phyloP scores from a whole-genome alignment of 1,140 invertebrate species.

The Drosophila tani region DNA sequence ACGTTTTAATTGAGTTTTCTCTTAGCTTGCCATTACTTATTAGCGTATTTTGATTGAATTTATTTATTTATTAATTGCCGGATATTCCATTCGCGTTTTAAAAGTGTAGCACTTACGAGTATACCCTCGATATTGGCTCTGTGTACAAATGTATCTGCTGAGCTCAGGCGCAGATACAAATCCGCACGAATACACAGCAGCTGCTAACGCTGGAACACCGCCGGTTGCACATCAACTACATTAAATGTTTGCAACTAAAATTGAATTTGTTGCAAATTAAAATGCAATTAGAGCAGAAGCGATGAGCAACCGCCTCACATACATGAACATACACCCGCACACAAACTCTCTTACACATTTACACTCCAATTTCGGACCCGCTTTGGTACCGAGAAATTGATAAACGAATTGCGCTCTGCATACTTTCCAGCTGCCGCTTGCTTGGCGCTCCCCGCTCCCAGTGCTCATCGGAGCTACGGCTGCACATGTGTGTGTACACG shows the following conservation, averaged over 20 bases:
- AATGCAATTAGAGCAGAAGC: conserved; percentile 51
- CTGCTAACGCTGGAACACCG: not conserved
- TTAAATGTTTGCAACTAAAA: conserved; percentile 60
- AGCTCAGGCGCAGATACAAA: not conserved
- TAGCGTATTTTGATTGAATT: too few relatives aligned
- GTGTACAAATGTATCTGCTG: not conserved
- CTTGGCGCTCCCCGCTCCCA: not conserved
- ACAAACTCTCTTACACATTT: not conserved
- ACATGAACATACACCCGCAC: not conserved
- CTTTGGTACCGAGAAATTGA: conserved; percentile 21
- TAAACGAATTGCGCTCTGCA: conserved; percentile 29
- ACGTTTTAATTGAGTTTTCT: too few relatives aligned
- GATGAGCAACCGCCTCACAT: not conserved
- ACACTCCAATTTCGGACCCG: not conserved
- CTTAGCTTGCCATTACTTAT: too few relatives aligned
- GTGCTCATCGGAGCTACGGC: conserved; percentile 13
- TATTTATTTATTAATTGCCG: too few relatives aligned
- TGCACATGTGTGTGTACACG: not conserved
- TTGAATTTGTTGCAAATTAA: conserved; percentile 73
- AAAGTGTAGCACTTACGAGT: too few relatives aligned
- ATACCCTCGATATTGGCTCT: too few relatives aligned
- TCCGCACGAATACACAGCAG: not conserved
- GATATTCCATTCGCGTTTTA: too few relatives aligned
- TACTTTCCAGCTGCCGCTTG: not conserved
- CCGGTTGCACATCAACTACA: conserved; percentile 42